These are phyloP conservation scores for Cryptotermes secundus DNA, from an alignment of 1,140 invertebrate species.

Conservation along the genomic window DNA sequence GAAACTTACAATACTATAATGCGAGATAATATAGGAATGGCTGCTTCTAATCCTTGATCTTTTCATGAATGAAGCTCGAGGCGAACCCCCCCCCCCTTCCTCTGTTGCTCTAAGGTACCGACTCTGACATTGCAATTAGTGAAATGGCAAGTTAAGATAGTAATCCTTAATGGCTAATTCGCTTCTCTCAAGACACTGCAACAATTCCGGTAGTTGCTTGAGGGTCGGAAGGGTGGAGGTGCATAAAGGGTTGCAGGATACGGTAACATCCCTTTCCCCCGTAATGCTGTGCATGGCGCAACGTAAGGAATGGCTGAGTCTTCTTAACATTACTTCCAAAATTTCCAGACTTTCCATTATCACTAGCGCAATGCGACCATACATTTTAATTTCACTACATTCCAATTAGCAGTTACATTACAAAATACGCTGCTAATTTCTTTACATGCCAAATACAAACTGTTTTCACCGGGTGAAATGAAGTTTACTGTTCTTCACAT, in stretches of 20 bases:
- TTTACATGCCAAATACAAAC: too few species aligned
- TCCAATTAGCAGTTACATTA: too few species aligned
- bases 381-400: too few species aligned
- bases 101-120: not conserved
- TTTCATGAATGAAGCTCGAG: constrained; percentile 12
- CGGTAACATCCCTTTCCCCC: not conserved
- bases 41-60: not conserved
- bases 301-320: not conserved
- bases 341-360: not conserved
- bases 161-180: constrained; percentile 6
- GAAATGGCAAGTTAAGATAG: constrained; percentile 16
- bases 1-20: constrained; percentile 11
- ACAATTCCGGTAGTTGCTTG: not conserved
- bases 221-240: not conserved
- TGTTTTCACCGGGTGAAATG: too few species aligned
- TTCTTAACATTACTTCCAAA: not conserved
- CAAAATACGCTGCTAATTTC: too few species aligned
- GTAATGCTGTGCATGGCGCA: not conserved
- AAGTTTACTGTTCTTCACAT: too few species aligned
- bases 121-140: constrained; percentile 16
- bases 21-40: not conserved
- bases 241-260: not conserved
- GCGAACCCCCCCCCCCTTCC: not conserved
- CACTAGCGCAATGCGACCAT: too few species aligned
- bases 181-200: not conserved